Evolutionary conservation across 2,113 vertebrate species (phyloP).

Genomic region (Pedionomus torquatus): DNA sequence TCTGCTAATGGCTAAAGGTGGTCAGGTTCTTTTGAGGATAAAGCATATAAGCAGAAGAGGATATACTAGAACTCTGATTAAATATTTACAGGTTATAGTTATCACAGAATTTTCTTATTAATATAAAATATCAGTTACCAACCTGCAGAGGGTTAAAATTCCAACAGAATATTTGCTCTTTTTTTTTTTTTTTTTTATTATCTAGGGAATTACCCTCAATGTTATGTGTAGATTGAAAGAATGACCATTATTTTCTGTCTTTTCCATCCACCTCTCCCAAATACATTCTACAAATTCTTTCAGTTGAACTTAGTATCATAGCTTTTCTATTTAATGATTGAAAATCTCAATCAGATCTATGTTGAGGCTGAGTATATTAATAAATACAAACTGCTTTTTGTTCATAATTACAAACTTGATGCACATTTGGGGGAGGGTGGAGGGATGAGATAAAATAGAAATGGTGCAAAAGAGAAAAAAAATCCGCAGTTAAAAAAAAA

Average conservation of each 20-base stretch:
- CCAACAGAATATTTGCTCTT: neutral
- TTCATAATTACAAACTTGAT: too few relatives aligned
- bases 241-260: neutral
- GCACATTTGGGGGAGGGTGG: accelerated
- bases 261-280: neutral
- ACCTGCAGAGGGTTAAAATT: neutral
- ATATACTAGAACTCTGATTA: neutral
- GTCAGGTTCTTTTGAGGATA: neutral
- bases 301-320: neutral
- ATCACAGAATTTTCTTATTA: neutral
- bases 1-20: neutral
- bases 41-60: neutral
- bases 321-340: neutral
- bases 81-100: neutral
- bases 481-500: neutral
- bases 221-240: neutral
- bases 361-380: neutral
- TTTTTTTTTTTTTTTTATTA: too few relatives aligned
- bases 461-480: neutral
- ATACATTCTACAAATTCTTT: neutral
- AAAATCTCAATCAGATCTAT: neutral
- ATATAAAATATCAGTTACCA: neutral
- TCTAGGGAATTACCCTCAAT: neutral
- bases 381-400: neutral
- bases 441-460: neutral